A percentile compares a stretch with the other conserved stretches of the same genome.
phyloP scores from a whole-genome alignment of 2,797 vertebrate species.

The Phoxinus dragarum region DNA sequence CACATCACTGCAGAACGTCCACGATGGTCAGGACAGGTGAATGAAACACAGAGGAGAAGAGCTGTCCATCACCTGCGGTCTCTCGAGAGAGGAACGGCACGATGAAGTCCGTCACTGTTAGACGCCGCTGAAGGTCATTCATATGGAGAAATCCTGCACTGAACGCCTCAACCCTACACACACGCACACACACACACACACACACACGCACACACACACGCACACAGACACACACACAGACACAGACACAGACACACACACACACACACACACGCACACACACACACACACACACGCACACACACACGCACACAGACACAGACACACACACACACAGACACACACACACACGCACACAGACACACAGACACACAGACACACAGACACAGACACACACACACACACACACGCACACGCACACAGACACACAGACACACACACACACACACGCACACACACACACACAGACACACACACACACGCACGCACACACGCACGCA shows the following conservation, averaged over 20 bases:
- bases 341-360: too few species aligned
- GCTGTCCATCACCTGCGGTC: slow-evolving; percentile 62
- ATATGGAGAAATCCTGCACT: slow-evolving; percentile 56
- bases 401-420: too few species aligned
- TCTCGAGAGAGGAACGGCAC: slow-evolving; percentile 62
- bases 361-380: too few species aligned
- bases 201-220: not conserved
- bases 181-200: slow-evolving; percentile 5
- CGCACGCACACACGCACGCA: not conserved
- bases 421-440: too few species aligned
- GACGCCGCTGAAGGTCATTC: slow-evolving; percentile 31
- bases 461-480: not conserved
- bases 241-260: too few species aligned
- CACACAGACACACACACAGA: too few species aligned
- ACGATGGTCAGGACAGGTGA: not conserved
- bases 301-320: too few species aligned
- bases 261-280: too few species aligned
- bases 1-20: not conserved
- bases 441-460: too few species aligned
- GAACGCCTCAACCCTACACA: slow-evolving; percentile 67
- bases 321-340: too few species aligned
- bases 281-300: too few species aligned
- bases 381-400: too few species aligned
- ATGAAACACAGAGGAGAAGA: not conserved
- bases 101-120: slow-evolving; percentile 63